These are phyloP conservation scores for Platysteira castanea DNA, from an alignment of 2,113 vertebrate genomes.

Conservation along the genomic window DNA sequence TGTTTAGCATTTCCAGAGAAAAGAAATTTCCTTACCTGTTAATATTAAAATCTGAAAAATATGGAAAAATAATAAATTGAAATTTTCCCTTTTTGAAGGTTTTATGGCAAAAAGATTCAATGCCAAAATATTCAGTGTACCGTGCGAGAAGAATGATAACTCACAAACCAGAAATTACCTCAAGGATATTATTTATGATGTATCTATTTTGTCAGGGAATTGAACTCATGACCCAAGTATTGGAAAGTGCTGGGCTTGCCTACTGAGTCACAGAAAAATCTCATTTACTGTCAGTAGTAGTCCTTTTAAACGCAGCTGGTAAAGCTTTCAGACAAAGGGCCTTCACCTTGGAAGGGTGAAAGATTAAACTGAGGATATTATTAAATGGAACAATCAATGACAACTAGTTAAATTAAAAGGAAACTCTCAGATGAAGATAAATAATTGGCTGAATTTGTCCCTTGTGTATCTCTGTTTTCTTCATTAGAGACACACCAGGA, in stretches of 20 bases:
- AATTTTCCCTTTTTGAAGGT: neutral
- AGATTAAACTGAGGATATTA: conserved; percentile 29
- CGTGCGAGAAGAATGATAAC: neutral
- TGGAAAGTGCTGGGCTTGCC: conserved; percentile 2
- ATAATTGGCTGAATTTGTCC: conserved; percentile 13
- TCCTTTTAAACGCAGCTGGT: conserved; percentile 7
- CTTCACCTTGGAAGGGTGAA: conserved; percentile 27
- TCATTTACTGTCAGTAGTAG: neutral
- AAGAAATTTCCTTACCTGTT: neutral
- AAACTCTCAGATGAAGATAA: conserved; percentile 22
- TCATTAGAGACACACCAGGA: neutral
- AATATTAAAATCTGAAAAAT: neutral
- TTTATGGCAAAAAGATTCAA: neutral
- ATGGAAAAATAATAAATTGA: neutral
- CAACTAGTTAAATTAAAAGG: conserved; percentile 34
- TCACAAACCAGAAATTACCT: neutral
- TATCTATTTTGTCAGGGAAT: conserved; percentile 27
- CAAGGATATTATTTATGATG: conserved; percentile 20
- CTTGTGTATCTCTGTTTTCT: neutral
- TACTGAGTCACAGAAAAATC: conserved; percentile 23
- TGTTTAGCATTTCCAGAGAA: neutral
- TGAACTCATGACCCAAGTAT: conserved; percentile 27
- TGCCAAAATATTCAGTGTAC: neutral
- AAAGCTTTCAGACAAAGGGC: conserved; percentile 38
- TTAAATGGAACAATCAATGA: conserved; percentile 54